These are phyloP conservation scores for Hydrochoerus hydrochaeris DNA, from an alignment of 2,113 vertebrate genomes.

Conservation along the genomic window DNA sequence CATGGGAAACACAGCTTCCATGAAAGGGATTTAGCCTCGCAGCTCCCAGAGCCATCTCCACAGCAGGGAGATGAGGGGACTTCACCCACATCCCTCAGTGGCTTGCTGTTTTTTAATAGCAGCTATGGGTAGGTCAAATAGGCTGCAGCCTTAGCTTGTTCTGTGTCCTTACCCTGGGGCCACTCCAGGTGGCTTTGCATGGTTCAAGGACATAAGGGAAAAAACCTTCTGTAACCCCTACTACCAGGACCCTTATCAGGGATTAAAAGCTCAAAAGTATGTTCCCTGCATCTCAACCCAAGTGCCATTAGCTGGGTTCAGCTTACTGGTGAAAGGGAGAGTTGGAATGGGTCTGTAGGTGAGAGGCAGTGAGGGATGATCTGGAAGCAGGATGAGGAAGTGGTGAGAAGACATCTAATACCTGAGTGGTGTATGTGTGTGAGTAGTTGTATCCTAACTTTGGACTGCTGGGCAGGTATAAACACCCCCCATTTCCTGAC, in stretches of 20 bases:
- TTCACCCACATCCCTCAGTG: not conserved
- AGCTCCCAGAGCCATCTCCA: not conserved
- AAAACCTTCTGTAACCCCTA: not conserved
- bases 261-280: not conserved
- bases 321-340: not conserved
- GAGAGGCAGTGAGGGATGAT: not conserved
- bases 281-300: not conserved
- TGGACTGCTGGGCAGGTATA: not conserved
- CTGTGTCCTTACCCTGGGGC: not conserved
- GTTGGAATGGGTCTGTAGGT: not conserved
- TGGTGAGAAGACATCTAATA: not conserved
- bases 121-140: not conserved
- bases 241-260: not conserved
- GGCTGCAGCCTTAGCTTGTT: not conserved
- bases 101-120: not conserved
- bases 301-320: not conserved
- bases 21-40: not conserved
- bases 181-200: not conserved
- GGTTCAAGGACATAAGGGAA: not conserved
- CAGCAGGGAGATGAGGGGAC: fast-evolving
- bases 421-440: not conserved
- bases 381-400: not conserved
- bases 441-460: not conserved
- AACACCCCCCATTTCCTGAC: not conserved
- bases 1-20: not conserved